Percentiles rank a stretch among this genome's conserved stretches.
These are phyloP conservation scores for Phoebastria nigripes DNA, from an alignment of 2,797 vertebrate genomes.

Conservation along the genomic window DNA sequence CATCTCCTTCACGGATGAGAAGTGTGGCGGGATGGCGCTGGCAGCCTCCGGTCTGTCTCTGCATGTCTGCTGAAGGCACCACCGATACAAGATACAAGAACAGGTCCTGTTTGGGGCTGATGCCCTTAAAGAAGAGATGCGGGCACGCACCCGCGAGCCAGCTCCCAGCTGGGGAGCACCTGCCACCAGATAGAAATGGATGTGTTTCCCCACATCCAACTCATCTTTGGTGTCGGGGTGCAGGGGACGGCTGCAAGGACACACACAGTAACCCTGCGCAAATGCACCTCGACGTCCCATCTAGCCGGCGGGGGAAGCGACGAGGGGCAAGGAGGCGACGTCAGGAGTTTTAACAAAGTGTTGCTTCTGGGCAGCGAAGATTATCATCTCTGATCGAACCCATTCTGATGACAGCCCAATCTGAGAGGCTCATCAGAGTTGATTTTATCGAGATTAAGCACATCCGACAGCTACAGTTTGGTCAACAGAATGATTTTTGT, in stretches of 20 bases:
- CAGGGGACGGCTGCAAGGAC: not conserved
- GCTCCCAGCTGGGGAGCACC: not conserved
- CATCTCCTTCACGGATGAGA: not conserved
- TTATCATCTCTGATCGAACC: slow-evolving; percentile 36
- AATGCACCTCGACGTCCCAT: fast-evolving
- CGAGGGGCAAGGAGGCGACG: not conserved
- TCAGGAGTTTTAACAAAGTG: not conserved
- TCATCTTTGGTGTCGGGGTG: fast-evolving
- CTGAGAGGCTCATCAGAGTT: slow-evolving; percentile 10
- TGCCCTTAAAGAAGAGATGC: not conserved
- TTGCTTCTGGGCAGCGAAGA: not conserved
- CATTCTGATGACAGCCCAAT: not conserved
- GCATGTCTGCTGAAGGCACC: not conserved
- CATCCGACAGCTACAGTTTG: slow-evolving; percentile 14
- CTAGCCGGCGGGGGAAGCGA: not conserved
- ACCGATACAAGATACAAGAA: not conserved
- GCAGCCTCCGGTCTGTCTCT: not conserved
- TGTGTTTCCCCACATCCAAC: not conserved
- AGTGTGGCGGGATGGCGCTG: not conserved
- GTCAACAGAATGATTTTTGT: slow-evolving; percentile 19
- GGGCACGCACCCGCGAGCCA: not conserved
- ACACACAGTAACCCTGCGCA: not conserved
- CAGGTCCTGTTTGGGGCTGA: not conserved
- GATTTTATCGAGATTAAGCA: slow-evolving; percentile 52
- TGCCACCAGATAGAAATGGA: not conserved